phyloP scores from a whole-genome alignment of 2,797 vertebrate species.

The Microhierax caerulescens region DNA sequence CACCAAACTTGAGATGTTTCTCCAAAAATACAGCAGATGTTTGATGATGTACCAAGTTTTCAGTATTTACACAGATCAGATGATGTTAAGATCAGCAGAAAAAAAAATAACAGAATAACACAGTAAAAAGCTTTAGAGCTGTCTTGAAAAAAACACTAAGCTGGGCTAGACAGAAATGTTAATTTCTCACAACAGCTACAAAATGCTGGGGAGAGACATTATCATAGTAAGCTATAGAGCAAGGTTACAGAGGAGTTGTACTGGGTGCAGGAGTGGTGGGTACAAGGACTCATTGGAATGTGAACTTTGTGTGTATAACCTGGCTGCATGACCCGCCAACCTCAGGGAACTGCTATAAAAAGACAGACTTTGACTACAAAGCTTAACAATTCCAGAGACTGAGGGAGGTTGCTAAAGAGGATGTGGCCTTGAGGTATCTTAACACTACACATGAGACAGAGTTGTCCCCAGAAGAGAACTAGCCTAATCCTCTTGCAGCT shows the following conservation, averaged over 20 bases:
- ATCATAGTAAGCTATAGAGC: background rate
- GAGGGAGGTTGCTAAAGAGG: background rate
- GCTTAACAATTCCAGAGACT: background rate
- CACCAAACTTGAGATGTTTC: conserved; percentile 17
- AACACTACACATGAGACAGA: background rate
- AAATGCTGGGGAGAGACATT: background rate
- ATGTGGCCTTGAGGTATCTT: background rate
- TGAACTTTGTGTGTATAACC: background rate
- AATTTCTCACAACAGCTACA: background rate
- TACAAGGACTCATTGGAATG: background rate
- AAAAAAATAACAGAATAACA: background rate
- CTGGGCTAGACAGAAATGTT: background rate
- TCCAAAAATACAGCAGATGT: conserved; percentile 46
- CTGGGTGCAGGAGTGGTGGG: background rate
- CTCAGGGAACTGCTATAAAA: background rate
- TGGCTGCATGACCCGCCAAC: background rate
- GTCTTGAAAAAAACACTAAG: background rate
- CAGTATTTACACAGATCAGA: conserved; percentile 45
- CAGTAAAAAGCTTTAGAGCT: background rate
- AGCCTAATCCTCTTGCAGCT: background rate
- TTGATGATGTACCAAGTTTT: conserved; percentile 43
- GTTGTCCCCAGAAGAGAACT: background rate
- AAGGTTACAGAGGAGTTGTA: background rate
- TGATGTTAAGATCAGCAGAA: conserved; percentile 40
- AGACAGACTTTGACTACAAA: background rate